Conservation (phyloP, 2,888 invertebrate genomes). For the Drosophila fulvimacula region DNA sequence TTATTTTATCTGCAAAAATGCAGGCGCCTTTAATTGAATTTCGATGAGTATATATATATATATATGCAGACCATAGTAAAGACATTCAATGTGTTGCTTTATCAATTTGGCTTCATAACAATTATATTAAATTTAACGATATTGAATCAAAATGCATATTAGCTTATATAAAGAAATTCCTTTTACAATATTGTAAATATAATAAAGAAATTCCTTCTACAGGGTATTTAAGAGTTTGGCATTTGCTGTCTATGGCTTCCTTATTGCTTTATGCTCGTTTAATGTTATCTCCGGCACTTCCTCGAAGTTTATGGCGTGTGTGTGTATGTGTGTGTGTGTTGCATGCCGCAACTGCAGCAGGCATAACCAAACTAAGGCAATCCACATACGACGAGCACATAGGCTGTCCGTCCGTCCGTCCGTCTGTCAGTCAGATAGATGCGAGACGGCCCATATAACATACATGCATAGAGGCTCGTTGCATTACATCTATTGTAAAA, state of each 20-base stretch:
- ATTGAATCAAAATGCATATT: too few species aligned
- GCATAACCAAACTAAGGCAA: conserved; percentile 45
- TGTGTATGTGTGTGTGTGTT: conserved; percentile 43
- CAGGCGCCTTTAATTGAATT: too few species aligned
- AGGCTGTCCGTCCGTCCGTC: not conserved
- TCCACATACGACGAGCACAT: conserved; percentile 5
- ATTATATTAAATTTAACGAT: not conserved
- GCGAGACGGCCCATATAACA: conserved; percentile 55
- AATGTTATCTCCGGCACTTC: conserved; percentile 61
- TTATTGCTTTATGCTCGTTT: conserved; percentile 14
- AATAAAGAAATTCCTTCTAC: not conserved
- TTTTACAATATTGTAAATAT: too few species aligned
- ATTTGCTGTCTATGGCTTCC: conserved; percentile 6
- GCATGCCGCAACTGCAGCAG: conserved; percentile 64
- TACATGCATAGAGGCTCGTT: conserved; percentile 17
- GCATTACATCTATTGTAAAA: conserved; percentile 50
- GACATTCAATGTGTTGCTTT: not conserved
- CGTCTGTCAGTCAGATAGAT: conserved; percentile 27
- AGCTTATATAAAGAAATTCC: too few species aligned
- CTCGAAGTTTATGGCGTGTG: conserved; percentile 65
- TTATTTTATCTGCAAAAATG: too few species aligned
- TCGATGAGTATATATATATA: too few species aligned
- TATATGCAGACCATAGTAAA: conserved; percentile 7
- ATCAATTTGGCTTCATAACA: not conserved
- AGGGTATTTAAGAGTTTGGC: conserved; percentile 18